Base-by-base conservation (phyloP, 2,888 invertebrate genomes). In the Epinotia demarniana region DNA sequence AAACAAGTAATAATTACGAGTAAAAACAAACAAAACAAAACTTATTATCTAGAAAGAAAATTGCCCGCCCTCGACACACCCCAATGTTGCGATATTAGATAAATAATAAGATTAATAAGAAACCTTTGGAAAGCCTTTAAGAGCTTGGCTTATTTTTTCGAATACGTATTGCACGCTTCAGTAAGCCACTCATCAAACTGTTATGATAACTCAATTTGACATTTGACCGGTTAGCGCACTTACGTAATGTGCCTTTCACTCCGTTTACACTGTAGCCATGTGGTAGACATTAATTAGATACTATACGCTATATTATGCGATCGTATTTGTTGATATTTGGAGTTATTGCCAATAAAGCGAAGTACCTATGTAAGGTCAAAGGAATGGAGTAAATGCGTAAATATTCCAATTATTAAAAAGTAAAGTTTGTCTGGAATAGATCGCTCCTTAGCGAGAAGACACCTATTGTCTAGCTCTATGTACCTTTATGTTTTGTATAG, bases 201-300 rank as follows among this genome's bases (percentile, higher is more conserved):
- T 49, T 49, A 64, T 46, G 13, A 63, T 19, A 46, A 8, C n/a
- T 64, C 11, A 23, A 49, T 64, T 27, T 49, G 49, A 64, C 64
- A 27, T 64, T 49, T 64, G 64, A 49, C 64, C 46, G 49, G 49
- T 64, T 49, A 64, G 16, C 49, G 12, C 11, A 63, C 23, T 64
- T 64, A 64, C n/a, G 64, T 64, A 64, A 64, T 9, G 5, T 16
- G n/a, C 23, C 64, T 64, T 64, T 64, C 64, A 64, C 64, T 61
- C 61, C 13, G 63, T 19, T 19, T 63, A 63, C 12, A 19, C 23
- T 60, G 13, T 27, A 13, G 19, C 13, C 9, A 23, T 58, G 12
- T 49, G 5, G 58, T 27, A 58, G 58, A 4, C 19, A 19, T n/a
- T 19, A 19, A 58, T 23, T 19, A 58, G 18, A 58, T 19, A 19